These are phyloP conservation scores for Yoshiicerus persimilis DNA, from an alignment of 1,140 invertebrate genomes.

Conservation along the genomic window DNA sequence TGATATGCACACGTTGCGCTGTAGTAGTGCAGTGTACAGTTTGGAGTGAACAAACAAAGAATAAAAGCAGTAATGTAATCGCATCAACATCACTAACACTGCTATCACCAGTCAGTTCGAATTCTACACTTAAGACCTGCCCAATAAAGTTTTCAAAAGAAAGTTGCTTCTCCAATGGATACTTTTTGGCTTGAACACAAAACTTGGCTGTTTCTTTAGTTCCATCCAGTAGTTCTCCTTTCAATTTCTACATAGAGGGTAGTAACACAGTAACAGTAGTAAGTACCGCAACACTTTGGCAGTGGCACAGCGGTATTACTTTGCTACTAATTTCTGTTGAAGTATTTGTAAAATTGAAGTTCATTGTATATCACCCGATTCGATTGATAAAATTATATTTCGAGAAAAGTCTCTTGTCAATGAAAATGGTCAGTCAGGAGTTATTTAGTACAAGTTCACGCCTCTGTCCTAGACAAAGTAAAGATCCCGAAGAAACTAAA, in stretches of 20 bases:
- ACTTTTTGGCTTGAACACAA: neutral
- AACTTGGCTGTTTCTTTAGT: neutral
- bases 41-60: neutral
- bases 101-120: neutral
- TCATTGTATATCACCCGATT: too few relatives aligned
- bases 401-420: too few relatives aligned
- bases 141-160: constrained; percentile 10
- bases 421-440: too few relatives aligned
- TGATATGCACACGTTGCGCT: neutral
- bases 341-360: too few relatives aligned
- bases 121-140: neutral
- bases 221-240: neutral
- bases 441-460: too few relatives aligned
- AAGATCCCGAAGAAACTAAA: too few relatives aligned
- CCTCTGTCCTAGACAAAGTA: too few relatives aligned
- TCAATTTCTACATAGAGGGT: neutral
- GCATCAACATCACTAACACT: constrained; percentile 16
- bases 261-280: too few relatives aligned
- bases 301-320: too few relatives aligned
- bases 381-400: too few relatives aligned
- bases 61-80: neutral
- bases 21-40: neutral
- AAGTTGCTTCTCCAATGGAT: neutral
- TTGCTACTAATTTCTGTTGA: too few relatives aligned
- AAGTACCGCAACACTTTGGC: too few relatives aligned